Base-by-base conservation (phyloP, 2,888 invertebrate genomes). In the Neocrepidodera transversa region DNA sequence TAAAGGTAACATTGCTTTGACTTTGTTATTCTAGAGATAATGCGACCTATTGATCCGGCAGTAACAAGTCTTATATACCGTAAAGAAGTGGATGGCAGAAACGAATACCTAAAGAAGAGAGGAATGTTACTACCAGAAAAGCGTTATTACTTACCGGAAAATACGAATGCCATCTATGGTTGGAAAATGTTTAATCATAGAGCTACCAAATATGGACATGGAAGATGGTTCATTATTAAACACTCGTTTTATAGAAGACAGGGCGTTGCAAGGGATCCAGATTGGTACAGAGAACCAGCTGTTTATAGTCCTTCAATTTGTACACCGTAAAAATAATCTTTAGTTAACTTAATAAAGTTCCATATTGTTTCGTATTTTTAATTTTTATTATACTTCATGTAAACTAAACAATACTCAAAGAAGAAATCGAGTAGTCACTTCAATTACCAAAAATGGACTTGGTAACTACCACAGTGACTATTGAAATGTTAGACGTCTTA, bases 201-300 rank as follows among this genome's bases (percentile, higher is more conserved):
- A 18, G 8, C 26, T 10, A 45, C 66, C 18, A 71, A 71, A 26
- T 72, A 79, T 8, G 80, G 82, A 72, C 79, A 67, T 63, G 85
- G 85, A 1, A 81, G 84, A 57, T 79, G 81, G 67, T 80, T 82
- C 49, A 79, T 86, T 10, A 75, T 86, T 8, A 78, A 80, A 6
- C 80, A 83, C 57, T 84, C 85, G 0, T 85, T 86, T 75, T 86
- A 86, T 73, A 78, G 85, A 49, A 80, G 82, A 71, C 82, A 81
- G 66, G 84, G 85, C 60, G 76, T 84, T 7, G 82, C 77, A 2
- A 80, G 82, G 6, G 86, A 86, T 73, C 85, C 85, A 0, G 78
- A 78, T 2, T 82, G 85, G 78, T 85, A 85, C 73, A 75, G 77
- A 11, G 78, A 80, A 55, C 85, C 86, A 0, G 74, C 82, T 1